Evolutionary conservation across 2,113 vertebrate genomes (phyloP).

Genomic region (Vulpes vulpes): DNA sequence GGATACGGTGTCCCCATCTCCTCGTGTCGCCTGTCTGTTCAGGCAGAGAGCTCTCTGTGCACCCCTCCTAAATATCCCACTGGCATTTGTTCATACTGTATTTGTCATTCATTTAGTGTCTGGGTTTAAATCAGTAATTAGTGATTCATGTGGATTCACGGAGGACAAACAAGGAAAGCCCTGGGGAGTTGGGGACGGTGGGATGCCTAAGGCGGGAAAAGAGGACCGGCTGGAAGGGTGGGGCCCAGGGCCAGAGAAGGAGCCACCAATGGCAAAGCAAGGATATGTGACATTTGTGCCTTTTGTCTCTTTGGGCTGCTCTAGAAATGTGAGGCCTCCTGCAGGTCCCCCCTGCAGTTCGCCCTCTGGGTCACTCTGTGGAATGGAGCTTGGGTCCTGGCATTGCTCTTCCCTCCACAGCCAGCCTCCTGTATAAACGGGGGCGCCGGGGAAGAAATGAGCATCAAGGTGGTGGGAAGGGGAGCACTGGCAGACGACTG

Average conservation of each 20-base stretch:
- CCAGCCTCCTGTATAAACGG: not conserved
- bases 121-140: conserved; percentile 64
- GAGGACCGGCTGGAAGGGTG: conserved; percentile 25
- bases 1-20: not conserved
- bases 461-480: not conserved
- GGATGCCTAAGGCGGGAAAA: not conserved
- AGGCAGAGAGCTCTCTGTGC: not conserved
- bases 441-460: not conserved
- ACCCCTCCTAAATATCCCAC: not conserved
- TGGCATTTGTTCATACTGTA: not conserved
- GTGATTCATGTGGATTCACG: conserved; percentile 61
- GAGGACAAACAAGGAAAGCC: conserved; percentile 30
- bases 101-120: conserved; percentile 31
- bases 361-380: not conserved
- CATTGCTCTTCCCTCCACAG: not conserved
- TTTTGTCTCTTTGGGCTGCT: conserved; percentile 71
- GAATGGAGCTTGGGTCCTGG: not conserved
- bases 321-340: not conserved
- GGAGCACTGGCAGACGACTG: not conserved
- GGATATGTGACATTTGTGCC: conserved; percentile 61
- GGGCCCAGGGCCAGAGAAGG: not conserved
- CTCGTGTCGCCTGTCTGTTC: not conserved
- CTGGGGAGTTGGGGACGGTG: not conserved
- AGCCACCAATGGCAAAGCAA: not conserved
- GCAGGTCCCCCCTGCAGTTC: not conserved